phyloP scores from a whole-genome alignment of 1,140 invertebrate genomes.

The Leguminivora glycinivorella region DNA sequence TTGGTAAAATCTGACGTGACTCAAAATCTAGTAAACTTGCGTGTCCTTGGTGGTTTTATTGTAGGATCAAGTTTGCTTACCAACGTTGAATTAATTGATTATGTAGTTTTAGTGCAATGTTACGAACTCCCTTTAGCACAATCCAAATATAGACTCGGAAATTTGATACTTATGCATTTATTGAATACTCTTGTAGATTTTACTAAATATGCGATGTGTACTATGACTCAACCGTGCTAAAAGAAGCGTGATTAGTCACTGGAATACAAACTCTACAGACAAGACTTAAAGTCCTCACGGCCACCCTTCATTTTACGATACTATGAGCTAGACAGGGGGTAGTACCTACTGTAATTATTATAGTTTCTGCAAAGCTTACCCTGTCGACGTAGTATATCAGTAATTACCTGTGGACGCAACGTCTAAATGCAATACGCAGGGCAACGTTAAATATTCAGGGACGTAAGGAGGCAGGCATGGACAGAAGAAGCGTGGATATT shows the following conservation, averaged over 20 bases:
- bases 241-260: not conserved
- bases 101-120: too few relatives aligned
- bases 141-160: too few relatives aligned
- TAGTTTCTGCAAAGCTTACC: slow-evolving; percentile 8
- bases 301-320: not conserved
- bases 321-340: slow-evolving; percentile 6
- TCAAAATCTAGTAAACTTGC: too few relatives aligned
- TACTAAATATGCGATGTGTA: not conserved
- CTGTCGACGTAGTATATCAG: slow-evolving; percentile 3
- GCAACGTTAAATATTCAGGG: not conserved
- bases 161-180: too few relatives aligned
- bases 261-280: not conserved
- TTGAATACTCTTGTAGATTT: too few relatives aligned
- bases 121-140: too few relatives aligned
- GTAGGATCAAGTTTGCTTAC: too few relatives aligned
- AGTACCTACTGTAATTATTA: slow-evolving; percentile 15
- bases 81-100: too few relatives aligned
- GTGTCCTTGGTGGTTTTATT: too few relatives aligned
- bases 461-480: not conserved
- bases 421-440: not conserved
- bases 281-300: not conserved
- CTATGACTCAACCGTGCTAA: not conserved
- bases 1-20: too few relatives aligned
- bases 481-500: not conserved
- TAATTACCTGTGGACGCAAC: not conserved